Percentiles rank a stretch among this genome's conserved stretches.
phyloP scores from a whole-genome alignment of 2,888 invertebrate species.

The Hyles lineata region DNA sequence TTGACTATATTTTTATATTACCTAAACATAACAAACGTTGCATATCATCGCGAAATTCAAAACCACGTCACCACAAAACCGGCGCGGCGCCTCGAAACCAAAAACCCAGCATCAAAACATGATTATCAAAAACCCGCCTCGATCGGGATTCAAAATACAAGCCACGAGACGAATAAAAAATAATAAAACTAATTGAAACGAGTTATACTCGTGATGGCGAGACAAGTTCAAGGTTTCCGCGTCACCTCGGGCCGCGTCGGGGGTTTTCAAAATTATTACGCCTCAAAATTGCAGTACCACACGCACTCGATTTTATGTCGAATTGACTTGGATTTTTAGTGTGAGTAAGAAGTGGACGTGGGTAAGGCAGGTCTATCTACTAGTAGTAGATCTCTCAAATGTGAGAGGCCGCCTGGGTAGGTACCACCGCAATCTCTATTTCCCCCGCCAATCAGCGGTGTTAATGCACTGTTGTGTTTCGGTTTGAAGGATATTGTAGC shows the following conservation, averaged over 20 bases:
- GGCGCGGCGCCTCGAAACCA: not conserved
- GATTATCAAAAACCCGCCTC: conserved; percentile 6
- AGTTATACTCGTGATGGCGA: conserved; percentile 15
- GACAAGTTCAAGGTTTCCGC: conserved; percentile 26
- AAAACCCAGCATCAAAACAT: conserved; percentile 2
- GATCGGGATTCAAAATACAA: conserved; percentile 15
- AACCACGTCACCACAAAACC: not conserved
- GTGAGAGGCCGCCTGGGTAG: no score
- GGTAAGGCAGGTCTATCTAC: no score
- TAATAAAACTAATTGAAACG: conserved; percentile 1
- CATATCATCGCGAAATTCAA: not conserved
- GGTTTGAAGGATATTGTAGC: no score
- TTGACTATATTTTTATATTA: no score
- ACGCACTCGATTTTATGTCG: not conserved
- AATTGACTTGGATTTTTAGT: not conserved
- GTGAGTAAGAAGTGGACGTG: no score
- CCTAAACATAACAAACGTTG: not conserved
- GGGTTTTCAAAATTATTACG: conserved; percentile 20
- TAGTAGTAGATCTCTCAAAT: no score
- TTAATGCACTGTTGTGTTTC: no score
- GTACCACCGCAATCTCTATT: no score
- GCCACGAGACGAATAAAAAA: conserved; percentile 8
- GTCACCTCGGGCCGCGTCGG: not conserved
- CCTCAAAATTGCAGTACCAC: conserved; percentile 10
- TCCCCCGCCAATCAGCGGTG: no score